These are phyloP conservation scores for Mormoops blainvillei DNA, from an alignment of 2,113 vertebrate species.

Conservation along the genomic window DNA sequence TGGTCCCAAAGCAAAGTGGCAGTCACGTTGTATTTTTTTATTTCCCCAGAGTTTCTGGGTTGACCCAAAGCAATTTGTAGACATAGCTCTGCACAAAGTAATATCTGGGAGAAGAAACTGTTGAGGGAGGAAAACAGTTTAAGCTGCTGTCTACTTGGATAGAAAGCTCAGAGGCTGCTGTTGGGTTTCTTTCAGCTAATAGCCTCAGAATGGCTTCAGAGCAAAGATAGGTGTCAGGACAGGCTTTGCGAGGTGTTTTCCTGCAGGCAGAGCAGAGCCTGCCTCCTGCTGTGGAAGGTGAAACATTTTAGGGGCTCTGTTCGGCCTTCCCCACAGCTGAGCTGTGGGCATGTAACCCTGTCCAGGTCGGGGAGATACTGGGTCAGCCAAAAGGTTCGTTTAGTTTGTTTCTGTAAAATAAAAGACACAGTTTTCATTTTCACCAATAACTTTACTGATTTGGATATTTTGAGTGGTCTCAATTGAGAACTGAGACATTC, in stretches of 20 bases:
- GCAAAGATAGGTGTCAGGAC: neutral
- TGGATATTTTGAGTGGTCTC: no score
- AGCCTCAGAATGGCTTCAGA: neutral
- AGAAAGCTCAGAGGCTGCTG: constrained; percentile 38
- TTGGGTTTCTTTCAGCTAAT: neutral
- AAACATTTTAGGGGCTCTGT: neutral
- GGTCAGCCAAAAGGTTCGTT: no score
- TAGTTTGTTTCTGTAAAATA: no score
- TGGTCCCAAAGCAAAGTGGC: neutral
- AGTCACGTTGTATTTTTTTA: neutral
- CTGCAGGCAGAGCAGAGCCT: neutral
- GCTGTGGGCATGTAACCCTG: neutral
- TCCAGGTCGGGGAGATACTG: neutral
- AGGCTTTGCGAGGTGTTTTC: neutral
- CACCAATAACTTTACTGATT: no score
- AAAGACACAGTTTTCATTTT: no score
- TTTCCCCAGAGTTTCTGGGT: constrained; percentile 20
- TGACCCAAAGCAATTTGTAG: constrained; percentile 51
- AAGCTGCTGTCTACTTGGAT: neutral
- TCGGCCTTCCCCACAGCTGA: neutral
- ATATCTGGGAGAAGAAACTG: constrained; percentile 19
- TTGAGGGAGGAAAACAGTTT: neutral
- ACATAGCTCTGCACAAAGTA: neutral
- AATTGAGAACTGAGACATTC: no score
- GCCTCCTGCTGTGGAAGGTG: neutral